Conservation (phyloP, 2,113 vertebrate species). For the Lepisosteus oculatus region DNA sequence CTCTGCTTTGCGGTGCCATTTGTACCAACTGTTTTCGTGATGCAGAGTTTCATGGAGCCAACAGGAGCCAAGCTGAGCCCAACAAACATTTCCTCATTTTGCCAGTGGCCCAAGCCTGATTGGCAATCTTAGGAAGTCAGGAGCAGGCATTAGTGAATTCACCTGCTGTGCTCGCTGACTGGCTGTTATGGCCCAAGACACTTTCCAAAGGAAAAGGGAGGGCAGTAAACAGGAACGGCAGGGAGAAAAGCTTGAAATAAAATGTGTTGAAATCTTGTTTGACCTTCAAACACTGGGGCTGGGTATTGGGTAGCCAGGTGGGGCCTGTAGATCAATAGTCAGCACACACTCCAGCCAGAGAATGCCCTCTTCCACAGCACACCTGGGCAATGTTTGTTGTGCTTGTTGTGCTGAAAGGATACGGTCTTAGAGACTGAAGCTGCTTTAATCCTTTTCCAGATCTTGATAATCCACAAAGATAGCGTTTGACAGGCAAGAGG, state of each 20-base stretch:
- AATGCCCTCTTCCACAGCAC: slow-evolving; percentile 33
- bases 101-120: not conserved
- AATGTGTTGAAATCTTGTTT: slow-evolving; percentile 20
- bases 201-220: slow-evolving; percentile 19
- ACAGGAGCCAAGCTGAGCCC: too few relatives aligned
- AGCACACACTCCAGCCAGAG: slow-evolving; percentile 36
- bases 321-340: slow-evolving; percentile 30
- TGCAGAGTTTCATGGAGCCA: too few relatives aligned
- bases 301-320: slow-evolving; percentile 4
- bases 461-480: slow-evolving; percentile 59
- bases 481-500: slow-evolving; percentile 55
- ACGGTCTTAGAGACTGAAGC: slow-evolving; percentile 63
- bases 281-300: slow-evolving; percentile 4
- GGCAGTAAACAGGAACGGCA: slow-evolving; percentile 1
- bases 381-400: slow-evolving; percentile 67
- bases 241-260: slow-evolving; percentile 13
- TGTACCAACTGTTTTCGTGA: too few relatives aligned
- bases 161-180: not conserved
- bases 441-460: slow-evolving; percentile 71
- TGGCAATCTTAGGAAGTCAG: not conserved
- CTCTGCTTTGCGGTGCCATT: too few relatives aligned
- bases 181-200: not conserved
- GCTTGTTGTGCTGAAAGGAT: slow-evolving; percentile 58
- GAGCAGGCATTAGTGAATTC: not conserved
- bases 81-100: not conserved